Evolutionary conservation across 2,797 vertebrate genomes (phyloP).

Genomic region (Threskiornis aethiopicus): DNA sequence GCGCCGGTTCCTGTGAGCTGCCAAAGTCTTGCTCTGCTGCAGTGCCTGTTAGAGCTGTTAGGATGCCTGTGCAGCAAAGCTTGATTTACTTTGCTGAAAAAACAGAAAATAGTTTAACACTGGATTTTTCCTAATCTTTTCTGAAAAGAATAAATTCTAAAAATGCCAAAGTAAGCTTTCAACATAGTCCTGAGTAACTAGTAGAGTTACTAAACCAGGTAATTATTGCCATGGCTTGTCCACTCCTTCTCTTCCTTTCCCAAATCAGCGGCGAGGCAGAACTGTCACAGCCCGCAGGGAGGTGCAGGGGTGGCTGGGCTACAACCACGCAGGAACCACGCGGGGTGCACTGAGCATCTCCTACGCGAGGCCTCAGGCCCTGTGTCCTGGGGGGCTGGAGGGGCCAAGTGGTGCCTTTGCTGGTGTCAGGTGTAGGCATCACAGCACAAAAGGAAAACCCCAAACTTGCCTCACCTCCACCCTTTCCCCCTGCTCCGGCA

Average conservation of each 20-base stretch:
- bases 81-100: neutral
- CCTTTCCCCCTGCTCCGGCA: neutral
- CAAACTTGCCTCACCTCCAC: neutral
- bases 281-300: neutral
- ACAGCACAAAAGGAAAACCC: neutral
- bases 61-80: neutral
- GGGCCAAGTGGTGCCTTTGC: neutral
- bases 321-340: neutral
- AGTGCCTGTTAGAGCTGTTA: neutral
- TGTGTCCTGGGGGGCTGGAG: neutral
- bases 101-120: neutral
- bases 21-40: neutral
- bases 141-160: neutral
- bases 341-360: neutral
- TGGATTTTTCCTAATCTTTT: neutral
- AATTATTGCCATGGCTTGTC: neutral
- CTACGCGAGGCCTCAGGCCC: accelerated
- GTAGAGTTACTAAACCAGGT: neutral
- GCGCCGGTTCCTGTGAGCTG: neutral
- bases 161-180: neutral
- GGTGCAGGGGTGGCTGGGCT: neutral
- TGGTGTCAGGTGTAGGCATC: neutral
- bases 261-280: neutral
- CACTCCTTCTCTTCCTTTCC: neutral
- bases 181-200: neutral